These are phyloP conservation scores for Micromesistius poutassou DNA, from an alignment of 2,797 vertebrate genomes.

Conservation along the genomic window DNA sequence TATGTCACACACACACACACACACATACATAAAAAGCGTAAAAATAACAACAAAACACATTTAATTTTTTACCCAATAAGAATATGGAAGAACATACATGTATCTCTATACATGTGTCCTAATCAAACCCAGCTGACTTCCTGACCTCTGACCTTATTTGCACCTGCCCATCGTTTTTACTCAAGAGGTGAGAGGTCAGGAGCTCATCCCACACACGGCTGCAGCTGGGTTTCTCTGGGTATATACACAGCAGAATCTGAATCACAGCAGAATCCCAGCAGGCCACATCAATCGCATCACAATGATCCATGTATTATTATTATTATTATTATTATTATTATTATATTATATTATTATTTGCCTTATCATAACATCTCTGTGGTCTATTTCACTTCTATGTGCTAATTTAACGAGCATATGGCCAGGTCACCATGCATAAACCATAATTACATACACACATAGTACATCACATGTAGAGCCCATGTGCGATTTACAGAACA, in stretches of 20 bases:
- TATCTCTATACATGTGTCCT: background rate
- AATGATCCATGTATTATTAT: background rate
- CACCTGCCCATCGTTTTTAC: conserved; percentile 45
- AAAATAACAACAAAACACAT: background rate
- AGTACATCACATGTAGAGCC: background rate
- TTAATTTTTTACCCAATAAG: background rate
- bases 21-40: background rate
- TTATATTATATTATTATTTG: background rate
- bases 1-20: conserved; percentile 9
- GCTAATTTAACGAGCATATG: background rate
- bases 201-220: conserved; percentile 17
- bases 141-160: conserved; percentile 37
- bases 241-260: conserved; percentile 38
- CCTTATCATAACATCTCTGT: background rate
- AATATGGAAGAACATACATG: background rate
- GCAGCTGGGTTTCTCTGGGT: conserved; percentile 59
- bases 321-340: too few relatives aligned
- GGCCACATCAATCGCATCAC: too few relatives aligned
- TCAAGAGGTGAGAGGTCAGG: conserved; percentile 48
- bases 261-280: background rate
- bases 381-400: background rate
- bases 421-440: background rate
- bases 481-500: conserved; percentile 6
- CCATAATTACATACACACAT: conserved; percentile 4
- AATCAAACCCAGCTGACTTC: conserved; percentile 22